These are phyloP conservation scores for Rugalucina vietnamica DNA, from an alignment of 2,888 invertebrate species.

Conservation along the genomic window DNA sequence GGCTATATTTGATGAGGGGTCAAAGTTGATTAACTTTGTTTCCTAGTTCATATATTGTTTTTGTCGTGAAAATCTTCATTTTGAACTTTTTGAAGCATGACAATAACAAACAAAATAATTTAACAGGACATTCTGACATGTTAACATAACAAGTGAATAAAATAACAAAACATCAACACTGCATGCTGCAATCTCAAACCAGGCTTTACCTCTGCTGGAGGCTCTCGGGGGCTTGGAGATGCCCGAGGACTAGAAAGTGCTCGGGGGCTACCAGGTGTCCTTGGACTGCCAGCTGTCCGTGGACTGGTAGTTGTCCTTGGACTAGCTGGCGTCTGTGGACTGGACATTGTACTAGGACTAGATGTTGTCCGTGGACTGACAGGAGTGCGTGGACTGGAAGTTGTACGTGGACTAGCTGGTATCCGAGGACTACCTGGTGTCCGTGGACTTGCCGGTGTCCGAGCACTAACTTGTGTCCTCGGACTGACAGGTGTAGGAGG, in stretches of 20 bases:
- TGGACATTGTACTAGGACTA: too few species aligned
- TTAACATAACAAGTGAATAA: not conserved
- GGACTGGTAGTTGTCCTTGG: too few species aligned
- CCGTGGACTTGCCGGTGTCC: not conserved
- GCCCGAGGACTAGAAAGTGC: not conserved
- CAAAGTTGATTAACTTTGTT: too few species aligned
- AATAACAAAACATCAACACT: not conserved
- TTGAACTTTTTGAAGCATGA: too few species aligned
- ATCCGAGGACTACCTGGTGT: constrained; percentile 1
- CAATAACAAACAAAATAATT: not conserved
- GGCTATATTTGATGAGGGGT: too few species aligned
- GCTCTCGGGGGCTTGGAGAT: not conserved
- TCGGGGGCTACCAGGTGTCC: constrained; percentile 47
- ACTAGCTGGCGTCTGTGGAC: too few species aligned
- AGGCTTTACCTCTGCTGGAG: not conserved
- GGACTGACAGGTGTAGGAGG: constrained; percentile 28
- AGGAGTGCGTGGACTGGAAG: not conserved
- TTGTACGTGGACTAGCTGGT: constrained; percentile 41
- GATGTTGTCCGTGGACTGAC: too few species aligned
- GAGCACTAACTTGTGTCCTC: constrained; percentile 10
- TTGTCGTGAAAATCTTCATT: too few species aligned
- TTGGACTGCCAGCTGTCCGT: too few species aligned
- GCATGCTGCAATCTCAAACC: not conserved
- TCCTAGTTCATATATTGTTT: too few species aligned
- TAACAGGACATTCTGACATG: not conserved